Percentiles rank a stretch among this genome's conserved stretches.
Evolutionary conservation across 1,140 invertebrate species (phyloP).

Genomic region (Bombus fervidus): DNA sequence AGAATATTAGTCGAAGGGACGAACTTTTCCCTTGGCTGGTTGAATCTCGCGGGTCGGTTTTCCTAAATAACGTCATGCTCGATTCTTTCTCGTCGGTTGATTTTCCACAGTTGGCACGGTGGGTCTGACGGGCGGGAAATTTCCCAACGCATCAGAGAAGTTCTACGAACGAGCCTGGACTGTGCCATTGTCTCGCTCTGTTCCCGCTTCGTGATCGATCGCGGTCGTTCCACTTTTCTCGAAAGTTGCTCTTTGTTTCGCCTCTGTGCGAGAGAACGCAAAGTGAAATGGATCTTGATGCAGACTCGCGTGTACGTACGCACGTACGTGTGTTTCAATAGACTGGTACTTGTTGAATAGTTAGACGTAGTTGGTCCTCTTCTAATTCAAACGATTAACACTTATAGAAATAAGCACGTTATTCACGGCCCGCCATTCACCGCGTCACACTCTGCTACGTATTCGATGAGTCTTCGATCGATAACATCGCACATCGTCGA

Average conservation of each 20-base stretch:
- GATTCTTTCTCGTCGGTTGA: not conserved
- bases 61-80: slow-evolving; percentile 11
- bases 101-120: not conserved
- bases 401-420: not conserved
- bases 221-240: slow-evolving; percentile 29
- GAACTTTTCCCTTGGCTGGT: not conserved
- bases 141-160: not conserved
- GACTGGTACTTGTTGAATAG: slow-evolving; percentile 27
- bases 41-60: not conserved
- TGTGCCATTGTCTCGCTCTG: slow-evolving; percentile 21
- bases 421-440: not conserved
- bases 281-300: slow-evolving; percentile 3
- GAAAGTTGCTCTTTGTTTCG: slow-evolving; percentile 25
- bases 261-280: not conserved
- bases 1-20: not conserved
- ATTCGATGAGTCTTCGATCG: too few species aligned
- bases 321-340: not conserved
- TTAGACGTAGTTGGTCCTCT: not conserved
- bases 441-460: not conserved
- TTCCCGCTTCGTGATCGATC: slow-evolving; percentile 29
- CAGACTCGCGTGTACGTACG: not conserved
- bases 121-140: not conserved
- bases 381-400: slow-evolving; percentile 21
- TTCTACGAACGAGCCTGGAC: not conserved
- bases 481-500: too few species aligned